These are phyloP conservation scores for Carapus acus DNA, from an alignment of 2,797 vertebrate genomes.

Conservation along the genomic window DNA sequence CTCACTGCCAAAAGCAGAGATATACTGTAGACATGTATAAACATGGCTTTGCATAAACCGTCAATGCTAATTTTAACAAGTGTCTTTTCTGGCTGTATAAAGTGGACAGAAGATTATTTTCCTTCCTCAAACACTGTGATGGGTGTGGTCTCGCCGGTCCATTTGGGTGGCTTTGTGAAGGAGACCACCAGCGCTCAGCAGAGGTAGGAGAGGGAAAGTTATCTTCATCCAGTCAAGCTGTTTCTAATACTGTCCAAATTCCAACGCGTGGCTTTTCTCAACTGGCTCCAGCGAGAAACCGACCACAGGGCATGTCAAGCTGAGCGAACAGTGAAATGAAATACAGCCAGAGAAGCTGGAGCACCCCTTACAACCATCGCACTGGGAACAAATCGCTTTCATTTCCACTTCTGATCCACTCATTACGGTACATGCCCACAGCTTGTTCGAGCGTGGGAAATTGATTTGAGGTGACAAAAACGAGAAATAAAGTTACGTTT, in stretches of 20 bases:
- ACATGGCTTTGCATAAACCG: constrained; percentile 8
- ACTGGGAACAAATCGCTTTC: constrained; percentile 1
- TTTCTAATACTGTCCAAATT: constrained; percentile 37
- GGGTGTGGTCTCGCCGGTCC: constrained; percentile 32
- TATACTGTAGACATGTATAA: constrained; percentile 4
- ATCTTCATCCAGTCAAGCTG: constrained; percentile 49
- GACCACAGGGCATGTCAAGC: constrained; percentile 24
- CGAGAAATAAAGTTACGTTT: constrained; percentile 23
- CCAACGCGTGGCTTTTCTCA: constrained; percentile 42
- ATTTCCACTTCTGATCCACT: constrained; percentile 3
- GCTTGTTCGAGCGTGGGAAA: no score
- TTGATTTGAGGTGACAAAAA: no score
- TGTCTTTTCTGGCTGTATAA: constrained; percentile 7
- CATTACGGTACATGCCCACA: no score
- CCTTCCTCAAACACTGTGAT: constrained; percentile 18
- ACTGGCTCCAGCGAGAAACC: constrained; percentile 19
- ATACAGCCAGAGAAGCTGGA: background rate
- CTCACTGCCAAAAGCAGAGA: constrained; percentile 19
- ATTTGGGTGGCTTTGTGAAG: constrained; percentile 17
- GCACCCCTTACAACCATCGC: constrained; percentile 25
- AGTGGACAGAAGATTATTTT: constrained; percentile 21
- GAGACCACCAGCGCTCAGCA: constrained; percentile 37
- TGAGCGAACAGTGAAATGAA: no score
- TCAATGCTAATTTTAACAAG: constrained; percentile 18
- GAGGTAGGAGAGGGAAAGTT: constrained; percentile 31